A percentile compares a stretch with the other conserved stretches of the same genome.
phyloP scores from a whole-genome alignment of 2,888 invertebrate species.

The Gari tellinella region DNA sequence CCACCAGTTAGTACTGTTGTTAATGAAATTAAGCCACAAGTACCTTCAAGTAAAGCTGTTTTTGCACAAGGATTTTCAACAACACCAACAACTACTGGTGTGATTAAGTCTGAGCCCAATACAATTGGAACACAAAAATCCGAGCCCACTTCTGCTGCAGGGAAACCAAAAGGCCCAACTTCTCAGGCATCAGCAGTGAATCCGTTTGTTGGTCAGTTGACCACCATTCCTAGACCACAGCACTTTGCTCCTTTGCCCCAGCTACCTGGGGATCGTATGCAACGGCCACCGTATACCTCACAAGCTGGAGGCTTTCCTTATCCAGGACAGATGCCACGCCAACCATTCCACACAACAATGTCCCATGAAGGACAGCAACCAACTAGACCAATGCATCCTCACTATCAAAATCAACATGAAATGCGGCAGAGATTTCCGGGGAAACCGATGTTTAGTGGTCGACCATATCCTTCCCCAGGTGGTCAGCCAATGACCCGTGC shows the following conservation, averaged over 20 bases:
- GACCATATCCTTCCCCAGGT: too few species aligned
- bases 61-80: background rate
- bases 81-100: too few species aligned
- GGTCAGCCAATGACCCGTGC: too few species aligned
- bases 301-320: background rate
- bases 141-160: background rate
- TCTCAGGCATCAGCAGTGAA: background rate
- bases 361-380: conserved; percentile 2
- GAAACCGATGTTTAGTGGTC: too few species aligned
- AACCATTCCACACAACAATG: conserved; percentile 1
- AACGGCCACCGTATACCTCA: background rate
- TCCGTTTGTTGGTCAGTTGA: conserved; percentile 14
- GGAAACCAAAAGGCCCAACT: background rate
- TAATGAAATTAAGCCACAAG: background rate
- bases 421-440: background rate
- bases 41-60: background rate
- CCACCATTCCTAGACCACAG: conserved; percentile 50
- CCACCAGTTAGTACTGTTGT: background rate
- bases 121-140: background rate
- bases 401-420: background rate
- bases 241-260: conserved; percentile 39
- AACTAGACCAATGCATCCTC: background rate
- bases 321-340: background rate
- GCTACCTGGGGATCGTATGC: conserved; percentile 16
- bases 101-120: background rate